These are phyloP conservation scores for Nylanderia fulva DNA, from an alignment of 1,140 invertebrate genomes.

Conservation along the genomic window DNA sequence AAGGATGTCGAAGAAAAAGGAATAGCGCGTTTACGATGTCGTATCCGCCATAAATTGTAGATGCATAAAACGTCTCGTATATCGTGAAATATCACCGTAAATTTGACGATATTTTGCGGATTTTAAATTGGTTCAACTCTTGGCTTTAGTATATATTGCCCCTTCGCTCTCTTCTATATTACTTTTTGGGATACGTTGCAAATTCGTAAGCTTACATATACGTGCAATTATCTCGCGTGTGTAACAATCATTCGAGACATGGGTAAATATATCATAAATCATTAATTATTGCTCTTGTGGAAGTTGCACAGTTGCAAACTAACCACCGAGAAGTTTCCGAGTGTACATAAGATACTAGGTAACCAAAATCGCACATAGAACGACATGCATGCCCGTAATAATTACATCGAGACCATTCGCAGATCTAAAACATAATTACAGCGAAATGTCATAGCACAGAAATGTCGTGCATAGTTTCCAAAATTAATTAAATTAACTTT, in stretches of 20 bases:
- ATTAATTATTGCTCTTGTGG: constrained; percentile 13
- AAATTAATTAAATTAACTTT: constrained; percentile 49
- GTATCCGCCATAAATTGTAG: constrained; percentile 22
- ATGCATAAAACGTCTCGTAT: constrained; percentile 13
- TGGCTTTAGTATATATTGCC: too few relatives aligned
- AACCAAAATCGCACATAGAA: constrained; percentile 8
- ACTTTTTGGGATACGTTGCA: too few relatives aligned
- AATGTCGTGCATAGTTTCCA: neutral
- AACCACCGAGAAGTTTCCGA: constrained; percentile 24
- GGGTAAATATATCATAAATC: neutral
- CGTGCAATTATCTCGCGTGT: neutral
- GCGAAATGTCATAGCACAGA: constrained; percentile 1
- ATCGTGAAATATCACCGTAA: constrained; percentile 5
- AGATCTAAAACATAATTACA: constrained; percentile 29
- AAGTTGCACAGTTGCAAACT: constrained; percentile 34
- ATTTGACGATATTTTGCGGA: constrained; percentile 22
- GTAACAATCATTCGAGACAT: neutral
- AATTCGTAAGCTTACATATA: neutral
- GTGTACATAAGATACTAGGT: neutral
- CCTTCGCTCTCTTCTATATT: too few relatives aligned
- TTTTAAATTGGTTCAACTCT: constrained; percentile 12
- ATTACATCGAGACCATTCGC: constrained; percentile 18
- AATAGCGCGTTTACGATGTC: neutral
- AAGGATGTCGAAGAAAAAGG: constrained; percentile 13
- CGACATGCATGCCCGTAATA: constrained; percentile 31